Base-by-base conservation (phyloP, 2,113 vertebrate species). In the Glareola pratincola region DNA sequence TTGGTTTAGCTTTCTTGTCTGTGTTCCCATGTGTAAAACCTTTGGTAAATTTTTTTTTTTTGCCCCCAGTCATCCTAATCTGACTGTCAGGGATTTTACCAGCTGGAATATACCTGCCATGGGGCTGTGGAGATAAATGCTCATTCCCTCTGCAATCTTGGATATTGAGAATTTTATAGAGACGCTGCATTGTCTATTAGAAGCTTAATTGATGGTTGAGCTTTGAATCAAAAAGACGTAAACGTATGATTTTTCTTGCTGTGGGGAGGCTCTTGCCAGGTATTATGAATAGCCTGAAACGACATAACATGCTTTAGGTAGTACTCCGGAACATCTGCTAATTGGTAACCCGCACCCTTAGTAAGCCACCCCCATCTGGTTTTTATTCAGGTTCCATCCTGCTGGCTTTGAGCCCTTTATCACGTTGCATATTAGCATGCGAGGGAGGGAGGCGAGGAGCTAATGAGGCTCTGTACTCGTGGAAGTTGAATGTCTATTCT, bases 241-340 rank as follows among this genome's bases (percentile, higher is more conserved):
- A 0, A 0, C 10, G 2, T 24, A 1, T 34, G 7, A 10, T 16
- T 67, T 68, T 73, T n/a, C 30, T 74, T 53, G 21, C 27, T 71
- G 15, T 16, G 37, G 18, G 37, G 37, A 71, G 60, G n/a, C 23
- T 72, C 18, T 80, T 90, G 48, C 29, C 27, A 32, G 85, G 3
- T 64, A 5, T 26, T 41, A 7, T 34, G 64, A 78, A 23, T 54
- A 57, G 54, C 45, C 47, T 78, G 81, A 77, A 48, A 56, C n/a
- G 39, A 6, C n/a, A 6, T 2, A 48, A 2, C 6, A 0, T 39
- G 54, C 23, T 80, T 60, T 60, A 47, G 53, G 43, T 8, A 15
- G 72, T 64, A 15, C 26, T 89, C 43, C 12, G 71, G 56, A 48
- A 10, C 11, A 41, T n/a, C 24, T 51, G 21, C 20, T 32, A 7